A percentile compares a stretch with the other conserved stretches of the same genome.
phyloP scores from a whole-genome alignment of 2,113 vertebrate genomes.

The Antennarius striatus region DNA sequence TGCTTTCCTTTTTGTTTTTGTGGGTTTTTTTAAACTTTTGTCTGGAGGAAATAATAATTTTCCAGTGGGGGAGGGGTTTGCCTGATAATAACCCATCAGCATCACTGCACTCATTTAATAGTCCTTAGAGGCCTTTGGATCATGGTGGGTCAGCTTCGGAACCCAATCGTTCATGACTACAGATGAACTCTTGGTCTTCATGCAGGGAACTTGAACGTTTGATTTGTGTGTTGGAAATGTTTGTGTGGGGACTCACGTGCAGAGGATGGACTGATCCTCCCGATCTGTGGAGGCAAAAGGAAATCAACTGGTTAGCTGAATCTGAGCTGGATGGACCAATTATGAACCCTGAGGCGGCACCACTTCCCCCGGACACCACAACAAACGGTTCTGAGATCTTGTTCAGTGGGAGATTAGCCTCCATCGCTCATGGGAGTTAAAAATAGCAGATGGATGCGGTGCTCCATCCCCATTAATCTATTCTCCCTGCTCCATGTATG shows the following conservation, averaged over 20 bases:
- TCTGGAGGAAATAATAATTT: not conserved
- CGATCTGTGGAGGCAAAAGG: slow-evolving; percentile 63
- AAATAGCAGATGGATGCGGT: slow-evolving; percentile 62
- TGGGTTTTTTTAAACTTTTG: not conserved
- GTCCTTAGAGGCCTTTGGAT: too few species aligned
- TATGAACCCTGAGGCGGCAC: slow-evolving; percentile 29
- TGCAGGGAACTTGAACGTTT: not conserved
- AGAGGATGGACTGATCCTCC: slow-evolving; percentile 80
- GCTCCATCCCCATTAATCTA: slow-evolving; percentile 33
- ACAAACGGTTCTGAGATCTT: slow-evolving; percentile 7
- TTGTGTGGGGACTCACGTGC: slow-evolving; percentile 73
- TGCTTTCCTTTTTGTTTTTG: too few species aligned
- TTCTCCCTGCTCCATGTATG: slow-evolving; percentile 68
- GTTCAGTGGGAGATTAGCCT: slow-evolving; percentile 50
- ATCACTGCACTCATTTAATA: too few species aligned
- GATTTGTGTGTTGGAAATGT: not conserved
- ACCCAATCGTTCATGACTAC: too few species aligned
- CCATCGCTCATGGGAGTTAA: slow-evolving; percentile 48
- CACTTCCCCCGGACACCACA: slow-evolving; percentile 8
- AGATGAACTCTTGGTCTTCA: too few species aligned
- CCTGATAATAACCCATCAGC: too few species aligned
- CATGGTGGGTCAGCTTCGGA: not conserved
- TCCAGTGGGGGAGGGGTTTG: not conserved
- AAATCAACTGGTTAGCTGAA: slow-evolving; percentile 33
- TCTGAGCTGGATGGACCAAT: slow-evolving; percentile 51